phyloP scores from a whole-genome alignment of 2,888 invertebrate species.

The Molorchus minor region DNA sequence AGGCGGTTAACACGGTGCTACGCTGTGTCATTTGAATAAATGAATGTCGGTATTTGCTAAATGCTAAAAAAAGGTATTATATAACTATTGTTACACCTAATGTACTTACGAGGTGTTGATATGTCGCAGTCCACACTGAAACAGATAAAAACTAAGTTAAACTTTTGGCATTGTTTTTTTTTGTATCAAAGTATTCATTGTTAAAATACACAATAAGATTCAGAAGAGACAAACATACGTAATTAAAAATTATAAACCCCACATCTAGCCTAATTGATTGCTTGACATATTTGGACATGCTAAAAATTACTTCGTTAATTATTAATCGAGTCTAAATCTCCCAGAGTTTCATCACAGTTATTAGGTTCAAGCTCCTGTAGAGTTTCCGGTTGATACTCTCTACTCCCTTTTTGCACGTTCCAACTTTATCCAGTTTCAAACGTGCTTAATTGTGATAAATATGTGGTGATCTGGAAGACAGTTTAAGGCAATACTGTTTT shows the following conservation, averaged over 20 bases:
- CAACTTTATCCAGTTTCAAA: no score
- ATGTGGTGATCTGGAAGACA: no score
- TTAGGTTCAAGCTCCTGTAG: no score
- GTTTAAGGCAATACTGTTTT: no score
- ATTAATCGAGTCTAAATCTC: no score
- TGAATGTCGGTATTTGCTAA: constrained; percentile 10
- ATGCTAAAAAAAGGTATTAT: not conserved
- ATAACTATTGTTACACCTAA: not conserved
- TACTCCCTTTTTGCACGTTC: no score
- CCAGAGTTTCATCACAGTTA: no score
- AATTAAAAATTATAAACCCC: not conserved
- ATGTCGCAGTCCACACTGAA: not conserved
- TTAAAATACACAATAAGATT: not conserved
- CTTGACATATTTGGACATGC: not conserved
- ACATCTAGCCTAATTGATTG: not conserved
- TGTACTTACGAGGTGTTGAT: not conserved
- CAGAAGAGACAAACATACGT: not conserved
- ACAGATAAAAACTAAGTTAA: not conserved
- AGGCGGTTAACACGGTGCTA: no score
- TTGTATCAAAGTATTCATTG: no score
- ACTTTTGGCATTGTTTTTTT: no score
- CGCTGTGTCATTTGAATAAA: constrained; percentile 8
- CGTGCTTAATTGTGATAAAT: no score
- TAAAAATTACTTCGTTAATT: not conserved
- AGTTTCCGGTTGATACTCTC: no score